Conservation (phyloP, 1,140 invertebrate genomes). For the Ips typographus region DNA sequence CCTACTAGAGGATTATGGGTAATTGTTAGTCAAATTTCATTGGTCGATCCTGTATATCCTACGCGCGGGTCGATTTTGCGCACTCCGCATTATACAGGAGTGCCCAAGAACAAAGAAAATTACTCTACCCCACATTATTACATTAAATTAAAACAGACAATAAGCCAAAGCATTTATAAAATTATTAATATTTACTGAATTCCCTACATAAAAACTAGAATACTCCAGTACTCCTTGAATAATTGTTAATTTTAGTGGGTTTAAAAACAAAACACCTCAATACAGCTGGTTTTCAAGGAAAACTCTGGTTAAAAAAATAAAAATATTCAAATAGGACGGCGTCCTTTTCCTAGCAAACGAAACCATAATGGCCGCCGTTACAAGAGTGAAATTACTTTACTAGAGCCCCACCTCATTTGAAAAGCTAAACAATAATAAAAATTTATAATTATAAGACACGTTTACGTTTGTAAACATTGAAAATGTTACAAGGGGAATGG, state of each 20-base stretch:
- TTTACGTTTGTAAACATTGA: slow-evolving; percentile 31
- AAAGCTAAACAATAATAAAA: not conserved
- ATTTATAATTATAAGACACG: slow-evolving; percentile 4
- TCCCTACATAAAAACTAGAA: no score
- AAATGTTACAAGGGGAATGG: slow-evolving; percentile 38
- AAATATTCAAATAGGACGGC: no score
- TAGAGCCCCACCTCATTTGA: not conserved
- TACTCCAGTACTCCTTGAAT: no score
- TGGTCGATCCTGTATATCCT: slow-evolving; percentile 31
- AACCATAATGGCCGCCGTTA: slow-evolving; percentile 5
- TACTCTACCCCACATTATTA: not conserved
- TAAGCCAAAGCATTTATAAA: no score
- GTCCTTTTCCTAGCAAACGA: no score
- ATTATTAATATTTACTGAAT: no score
- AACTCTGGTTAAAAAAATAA: no score
- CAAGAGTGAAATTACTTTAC: not conserved
- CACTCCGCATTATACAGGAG: slow-evolving; percentile 23
- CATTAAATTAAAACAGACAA: no score
- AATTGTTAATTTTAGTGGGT: no score
- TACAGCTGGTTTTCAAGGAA: no score
- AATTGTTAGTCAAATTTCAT: slow-evolving; percentile 1
- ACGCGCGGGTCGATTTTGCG: slow-evolving; percentile 25
- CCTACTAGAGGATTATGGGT: no score
- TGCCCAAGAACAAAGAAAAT: slow-evolving; percentile 1
- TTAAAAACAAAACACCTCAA: no score